Base-by-base conservation (phyloP, 2,113 vertebrate species). In the Rhinichthys klamathensis region DNA sequence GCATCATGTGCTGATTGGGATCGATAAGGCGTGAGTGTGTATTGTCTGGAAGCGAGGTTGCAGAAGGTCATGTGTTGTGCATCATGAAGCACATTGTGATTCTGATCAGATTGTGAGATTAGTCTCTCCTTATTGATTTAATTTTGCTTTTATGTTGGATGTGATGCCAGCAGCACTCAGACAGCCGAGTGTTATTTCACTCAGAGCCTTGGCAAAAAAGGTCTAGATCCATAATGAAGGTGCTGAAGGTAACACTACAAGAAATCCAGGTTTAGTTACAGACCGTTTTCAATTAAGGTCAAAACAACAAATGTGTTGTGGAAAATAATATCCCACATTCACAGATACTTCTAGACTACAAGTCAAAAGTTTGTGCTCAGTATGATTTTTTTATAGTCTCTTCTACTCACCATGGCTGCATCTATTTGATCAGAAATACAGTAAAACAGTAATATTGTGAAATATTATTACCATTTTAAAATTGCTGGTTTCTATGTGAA, bases 51-150 rank as follows among this genome's bases (percentile, higher is more conserved):
- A 12, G 69, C 1, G 69, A 6, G 27, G 65, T 10, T 23, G 10
- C 67, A 38, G 67, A 38, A 70, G 67, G 8, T 11, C 1, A 21
- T 38, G 32, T 38, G 18, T 38, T 70, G 35, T 41, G 13, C 7
- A 27, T 75, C 72, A 10, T n/a, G 6, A 49, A 27, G 44, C 23
- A 0, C 72, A 75, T 75, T 49, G 72, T 75, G 13, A 75, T 75
- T 75, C 72, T 3, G n/a, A 38, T 35, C 69, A 35, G 69, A n/a
- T 7, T 72, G 69, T 23, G 35, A 51, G 72, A 75, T 75, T n/a
- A 75, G 44, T 2, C 72, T 49, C 72, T 75, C 72, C 6, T 27
- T 27, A 75, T 75, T 75, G 72, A 75, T 75, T 75, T 51, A 7
- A 75, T 51, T 75, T 27, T 3, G 23, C 72, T 75, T 74, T 75